Percentiles rank a stretch among this genome's conserved stretches.
Evolutionary conservation across 2,113 vertebrate species (phyloP).

Genomic region (Madoqua kirkii): DNA sequence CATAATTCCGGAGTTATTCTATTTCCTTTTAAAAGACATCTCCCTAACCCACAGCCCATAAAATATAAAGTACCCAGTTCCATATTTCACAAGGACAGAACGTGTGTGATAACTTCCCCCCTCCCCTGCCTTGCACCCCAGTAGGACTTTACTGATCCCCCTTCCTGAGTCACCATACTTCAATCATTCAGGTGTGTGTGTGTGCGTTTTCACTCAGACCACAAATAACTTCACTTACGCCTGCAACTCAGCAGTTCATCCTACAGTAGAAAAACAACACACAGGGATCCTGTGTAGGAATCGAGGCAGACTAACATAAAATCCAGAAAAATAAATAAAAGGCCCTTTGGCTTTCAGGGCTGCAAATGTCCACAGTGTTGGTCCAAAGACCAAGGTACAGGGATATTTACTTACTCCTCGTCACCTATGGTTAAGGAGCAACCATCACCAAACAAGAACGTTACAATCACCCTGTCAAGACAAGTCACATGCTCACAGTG

Average conservation of each 20-base stretch:
- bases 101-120: neutral
- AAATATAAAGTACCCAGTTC: conserved; percentile 43
- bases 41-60: conserved; percentile 59
- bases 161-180: neutral
- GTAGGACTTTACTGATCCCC: neutral
- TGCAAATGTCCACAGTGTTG: neutral
- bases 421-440: neutral
- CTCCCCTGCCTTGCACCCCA: neutral
- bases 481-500: neutral
- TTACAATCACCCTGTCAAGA: neutral
- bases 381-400: conserved; percentile 57
- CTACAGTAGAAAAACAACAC: neutral
- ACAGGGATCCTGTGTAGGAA: neutral
- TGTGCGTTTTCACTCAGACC: neutral
- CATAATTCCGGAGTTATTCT: conserved; percentile 45
- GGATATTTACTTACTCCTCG: conserved; percentile 4
- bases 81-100: neutral
- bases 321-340: conserved; percentile 35
- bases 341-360: neutral
- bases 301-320: conserved; percentile 5
- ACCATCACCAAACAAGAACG: neutral
- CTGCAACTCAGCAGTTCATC: conserved; percentile 1
- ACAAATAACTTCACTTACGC: neutral
- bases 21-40: conserved; percentile 53
- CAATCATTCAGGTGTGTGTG: neutral